Conservation (phyloP, 2,888 invertebrate species). For the Cerastoderma edule region DNA sequence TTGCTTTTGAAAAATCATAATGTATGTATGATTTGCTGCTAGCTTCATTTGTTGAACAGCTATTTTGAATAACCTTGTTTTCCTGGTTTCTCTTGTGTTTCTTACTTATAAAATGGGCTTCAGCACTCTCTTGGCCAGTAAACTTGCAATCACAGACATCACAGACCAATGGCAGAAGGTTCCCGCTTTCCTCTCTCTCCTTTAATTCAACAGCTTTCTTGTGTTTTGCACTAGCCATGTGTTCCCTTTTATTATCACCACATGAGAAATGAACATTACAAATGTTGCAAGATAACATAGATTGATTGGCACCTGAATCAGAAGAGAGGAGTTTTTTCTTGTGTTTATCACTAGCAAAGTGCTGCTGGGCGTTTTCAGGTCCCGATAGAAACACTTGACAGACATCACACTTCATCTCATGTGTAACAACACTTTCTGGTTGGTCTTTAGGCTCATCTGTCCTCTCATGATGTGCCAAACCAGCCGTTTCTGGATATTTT, state of each 20-base stretch:
- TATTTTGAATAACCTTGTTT: slow-evolving; percentile 32
- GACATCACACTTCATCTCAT: slow-evolving; percentile 4
- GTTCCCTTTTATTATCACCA: slow-evolving; percentile 67
- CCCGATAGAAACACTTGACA: slow-evolving; percentile 38
- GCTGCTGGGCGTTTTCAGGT: slow-evolving; percentile 64
- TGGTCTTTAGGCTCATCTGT: no score
- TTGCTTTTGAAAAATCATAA: no score
- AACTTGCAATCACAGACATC: slow-evolving; percentile 48
- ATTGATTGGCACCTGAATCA: neutral
- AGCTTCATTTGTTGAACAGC: no score
- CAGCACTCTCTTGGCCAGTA: slow-evolving; percentile 55
- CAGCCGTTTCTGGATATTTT: no score
- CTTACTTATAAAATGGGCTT: slow-evolving; percentile 63
- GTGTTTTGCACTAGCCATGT: slow-evolving; percentile 68
- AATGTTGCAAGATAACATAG: slow-evolving; percentile 19
- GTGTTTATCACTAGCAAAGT: slow-evolving; percentile 55
- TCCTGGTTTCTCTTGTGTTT: slow-evolving; percentile 62
- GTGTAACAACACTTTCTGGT: no score
- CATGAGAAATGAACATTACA: slow-evolving; percentile 39
- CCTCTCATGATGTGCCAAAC: no score
- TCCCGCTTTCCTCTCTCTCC: slow-evolving; percentile 26
- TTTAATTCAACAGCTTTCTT: slow-evolving; percentile 43
- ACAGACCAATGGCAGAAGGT: slow-evolving; percentile 28
- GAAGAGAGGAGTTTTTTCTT: slow-evolving; percentile 28
- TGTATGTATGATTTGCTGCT: no score